Conservation (phyloP, 2,797 vertebrate species). For the Geotrypetes seraphini region DNA sequence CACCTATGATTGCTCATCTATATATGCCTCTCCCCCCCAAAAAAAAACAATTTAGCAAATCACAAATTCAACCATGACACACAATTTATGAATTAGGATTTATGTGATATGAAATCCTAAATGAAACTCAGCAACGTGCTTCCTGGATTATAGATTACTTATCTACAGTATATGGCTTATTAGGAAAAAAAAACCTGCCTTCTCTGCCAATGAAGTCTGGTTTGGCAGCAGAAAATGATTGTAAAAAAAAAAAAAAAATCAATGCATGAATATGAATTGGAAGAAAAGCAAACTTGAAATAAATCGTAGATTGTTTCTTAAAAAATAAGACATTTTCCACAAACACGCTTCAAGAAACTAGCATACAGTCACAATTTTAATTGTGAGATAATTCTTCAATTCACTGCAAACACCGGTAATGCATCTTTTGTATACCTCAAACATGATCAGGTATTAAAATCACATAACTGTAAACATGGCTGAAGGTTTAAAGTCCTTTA, state of each 20-base stretch:
- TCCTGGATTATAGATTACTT: too few species aligned
- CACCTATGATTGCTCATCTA: too few species aligned
- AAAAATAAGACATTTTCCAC: constrained; percentile 44
- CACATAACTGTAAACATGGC: constrained; percentile 53
- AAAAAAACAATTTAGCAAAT: too few species aligned
- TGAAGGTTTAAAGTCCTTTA: constrained; percentile 51
- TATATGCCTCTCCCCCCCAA: too few species aligned
- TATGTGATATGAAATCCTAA: too few species aligned
- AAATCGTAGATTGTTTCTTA: constrained; percentile 46
- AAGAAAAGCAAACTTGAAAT: constrained; percentile 43
- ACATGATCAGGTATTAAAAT: constrained; percentile 41
- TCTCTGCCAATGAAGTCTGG: too few species aligned
- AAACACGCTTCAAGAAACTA: constrained; percentile 36
- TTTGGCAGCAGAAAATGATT: constrained; percentile 47
- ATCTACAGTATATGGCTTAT: too few species aligned
- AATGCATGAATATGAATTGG: constrained; percentile 54
- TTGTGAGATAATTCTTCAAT: constrained; percentile 34
- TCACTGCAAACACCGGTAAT: constrained; percentile 36
- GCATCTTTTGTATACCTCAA: constrained; percentile 37
- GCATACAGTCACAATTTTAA: constrained; percentile 25
- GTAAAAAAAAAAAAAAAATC: constrained; percentile 42
- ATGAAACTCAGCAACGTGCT: too few species aligned
- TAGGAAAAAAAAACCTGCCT: too few species aligned
- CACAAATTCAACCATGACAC: too few species aligned
- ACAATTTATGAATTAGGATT: too few species aligned